Evolutionary conservation across 2,797 vertebrate genomes (phyloP), one percentile per base, ranked within the genome.

Genomic region (Cyclura pinguis): DNA sequence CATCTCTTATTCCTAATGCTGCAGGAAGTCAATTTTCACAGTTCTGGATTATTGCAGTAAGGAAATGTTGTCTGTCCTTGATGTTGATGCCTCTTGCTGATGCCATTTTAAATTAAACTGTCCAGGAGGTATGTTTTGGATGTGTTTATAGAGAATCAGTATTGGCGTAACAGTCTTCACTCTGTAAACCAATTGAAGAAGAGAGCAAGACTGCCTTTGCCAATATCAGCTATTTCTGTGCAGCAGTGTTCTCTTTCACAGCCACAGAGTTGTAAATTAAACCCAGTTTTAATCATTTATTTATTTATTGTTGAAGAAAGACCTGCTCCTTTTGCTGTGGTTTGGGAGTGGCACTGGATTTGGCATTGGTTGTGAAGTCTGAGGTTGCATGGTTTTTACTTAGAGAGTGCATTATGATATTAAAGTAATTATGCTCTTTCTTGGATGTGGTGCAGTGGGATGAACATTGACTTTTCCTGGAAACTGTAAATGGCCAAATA

Each of bases 341-440:
- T 78, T 38, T 64, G 47, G 50, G 69, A 80, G 85, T 50, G 38
- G 59, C n/a, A 64, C 76, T 82, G 47, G 29, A 86, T 10, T 59
- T 82, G 77, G 59, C 57, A 81, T 76, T 55, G 6, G 24, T 78
- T 89, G 42, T 85, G 50, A 72, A 50, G 24, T 52, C 72, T 83
- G 42, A 89, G 73, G 80, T 72, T 38, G 32, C 38, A 35, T 84
- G 59, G 50, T 78, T 82, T 69, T 47, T 83, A 80, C 38, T 57
- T 88, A 86, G 29, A 82, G 42, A 82, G 76, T 38, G 57, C 29
- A 64, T 62, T 64, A 29, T 83, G 86, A 14, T 1, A n/a, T 29
- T 84, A 88, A 80, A 88, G 84, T 57, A 80, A 3, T 88, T 59
- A 64, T 88, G 86, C 85, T 73, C 74, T 3, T 69, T 76, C 1